phyloP scores from a whole-genome alignment of 1,140 invertebrate species.

The Mya arenaria region DNA sequence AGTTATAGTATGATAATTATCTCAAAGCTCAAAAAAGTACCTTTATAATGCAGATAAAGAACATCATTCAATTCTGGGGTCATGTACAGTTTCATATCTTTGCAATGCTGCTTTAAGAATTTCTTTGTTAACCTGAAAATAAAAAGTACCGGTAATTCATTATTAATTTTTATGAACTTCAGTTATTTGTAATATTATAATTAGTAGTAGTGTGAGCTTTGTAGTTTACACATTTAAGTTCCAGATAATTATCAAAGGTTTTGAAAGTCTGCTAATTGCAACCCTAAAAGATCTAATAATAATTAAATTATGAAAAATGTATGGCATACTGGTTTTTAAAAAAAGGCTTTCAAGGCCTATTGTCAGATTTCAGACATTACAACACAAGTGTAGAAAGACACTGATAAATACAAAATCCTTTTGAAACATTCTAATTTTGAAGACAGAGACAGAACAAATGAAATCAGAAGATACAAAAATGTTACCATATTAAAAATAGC shows the following conservation, averaged over 20 bases:
- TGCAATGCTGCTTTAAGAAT: slow-evolving; percentile 89
- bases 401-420: not conserved
- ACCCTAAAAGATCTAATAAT: not conserved
- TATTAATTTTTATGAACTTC: not conserved
- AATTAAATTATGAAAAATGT: not conserved
- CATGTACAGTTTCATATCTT: slow-evolving; percentile 91
- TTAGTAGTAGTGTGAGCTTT: not conserved
- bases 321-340: too few species aligned
- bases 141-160: slow-evolving; percentile 5
- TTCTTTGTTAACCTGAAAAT: slow-evolving; percentile 78
- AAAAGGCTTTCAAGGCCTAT: too few species aligned
- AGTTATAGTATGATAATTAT: too few species aligned
- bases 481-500: not conserved
- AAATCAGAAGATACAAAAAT: not conserved
- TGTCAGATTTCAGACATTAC: too few species aligned
- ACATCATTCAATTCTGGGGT: slow-evolving; percentile 96
- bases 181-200: not conserved
- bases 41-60: slow-evolving; percentile 96
- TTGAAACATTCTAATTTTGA: not conserved
- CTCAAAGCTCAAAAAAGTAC: too few species aligned
- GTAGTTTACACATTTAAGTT: not conserved
- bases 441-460: not conserved
- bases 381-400: not conserved
- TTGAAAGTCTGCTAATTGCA: not conserved
- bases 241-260: not conserved